Conservation (phyloP, 2,888 invertebrate species). For the Gymnosoma rotundatum region DNA sequence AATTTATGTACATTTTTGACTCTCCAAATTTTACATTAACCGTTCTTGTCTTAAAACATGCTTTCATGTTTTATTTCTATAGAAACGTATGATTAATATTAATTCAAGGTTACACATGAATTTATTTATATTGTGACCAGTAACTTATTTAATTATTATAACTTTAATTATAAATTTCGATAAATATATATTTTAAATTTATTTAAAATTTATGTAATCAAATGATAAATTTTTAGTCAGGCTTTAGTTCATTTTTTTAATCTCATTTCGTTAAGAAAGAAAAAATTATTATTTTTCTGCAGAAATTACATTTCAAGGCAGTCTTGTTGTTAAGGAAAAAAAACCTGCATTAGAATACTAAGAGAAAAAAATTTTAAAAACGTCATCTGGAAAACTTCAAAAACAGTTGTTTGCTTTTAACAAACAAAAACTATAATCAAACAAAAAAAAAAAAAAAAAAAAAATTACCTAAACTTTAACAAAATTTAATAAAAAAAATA, state of each 20-base stretch:
- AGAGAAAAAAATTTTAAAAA: slow-evolving; percentile 17
- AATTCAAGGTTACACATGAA: slow-evolving; percentile 65
- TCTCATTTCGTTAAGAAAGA: too few relatives aligned
- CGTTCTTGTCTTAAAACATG: background rate
- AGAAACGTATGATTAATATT: slow-evolving; percentile 61
- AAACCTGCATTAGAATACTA: background rate
- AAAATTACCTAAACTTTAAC: background rate
- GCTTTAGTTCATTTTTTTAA: too few relatives aligned
- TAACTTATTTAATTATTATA: slow-evolving; percentile 1
- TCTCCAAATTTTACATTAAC: too few relatives aligned
- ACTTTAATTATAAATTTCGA: background rate
- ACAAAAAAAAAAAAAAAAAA: too few relatives aligned
- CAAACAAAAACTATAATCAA: slow-evolving; percentile 16
- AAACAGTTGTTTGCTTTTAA: slow-evolving; percentile 30
- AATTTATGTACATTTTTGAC: too few relatives aligned
- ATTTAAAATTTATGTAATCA: too few relatives aligned
- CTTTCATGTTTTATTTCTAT: background rate
- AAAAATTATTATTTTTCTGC: slow-evolving; percentile 26
- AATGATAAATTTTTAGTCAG: too few relatives aligned
- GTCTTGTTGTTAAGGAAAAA: slow-evolving; percentile 46
- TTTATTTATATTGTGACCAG: slow-evolving; percentile 43
- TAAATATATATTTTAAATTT: too few relatives aligned
- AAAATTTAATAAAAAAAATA: slow-evolving; percentile 21
- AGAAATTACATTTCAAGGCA: slow-evolving; percentile 48
- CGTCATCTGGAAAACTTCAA: slow-evolving; percentile 58